Evolutionary conservation across 2,797 vertebrate genomes (phyloP).

Genomic region (Peromyscus eremicus): DNA sequence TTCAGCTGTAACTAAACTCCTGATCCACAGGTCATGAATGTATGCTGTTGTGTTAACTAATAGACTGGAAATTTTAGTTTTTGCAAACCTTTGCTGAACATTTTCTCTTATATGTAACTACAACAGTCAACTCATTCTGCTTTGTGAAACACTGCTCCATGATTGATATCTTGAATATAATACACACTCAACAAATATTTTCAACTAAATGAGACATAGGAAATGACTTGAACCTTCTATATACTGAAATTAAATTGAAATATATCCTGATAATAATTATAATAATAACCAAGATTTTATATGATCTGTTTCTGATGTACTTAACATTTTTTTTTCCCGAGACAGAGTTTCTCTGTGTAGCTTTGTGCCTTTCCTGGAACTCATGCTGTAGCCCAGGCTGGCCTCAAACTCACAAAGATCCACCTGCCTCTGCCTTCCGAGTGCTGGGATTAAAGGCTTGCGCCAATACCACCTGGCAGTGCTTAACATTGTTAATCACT

Average conservation of each 20-base stretch:
- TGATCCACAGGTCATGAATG: neutral
- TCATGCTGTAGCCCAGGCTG: too few relatives aligned
- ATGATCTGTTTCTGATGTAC: neutral
- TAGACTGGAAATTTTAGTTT: neutral
- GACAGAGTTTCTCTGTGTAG: too few relatives aligned
- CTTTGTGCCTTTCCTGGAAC: too few relatives aligned
- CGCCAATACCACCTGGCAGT: too few relatives aligned
- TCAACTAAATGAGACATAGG: neutral
- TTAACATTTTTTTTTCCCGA: neutral
- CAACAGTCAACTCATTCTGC: neutral
- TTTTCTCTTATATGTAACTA: neutral
- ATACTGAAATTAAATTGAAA: neutral
- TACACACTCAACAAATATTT: neutral
- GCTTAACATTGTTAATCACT: neutral
- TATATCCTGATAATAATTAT: neutral
- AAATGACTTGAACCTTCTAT: neutral
- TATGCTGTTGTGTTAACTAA: neutral
- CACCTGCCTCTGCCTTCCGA: too few relatives aligned
- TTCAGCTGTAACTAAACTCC: neutral
- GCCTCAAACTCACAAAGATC: too few relatives aligned
- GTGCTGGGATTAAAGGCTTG: too few relatives aligned
- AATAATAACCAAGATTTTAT: neutral
- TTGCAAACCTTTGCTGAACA: neutral
- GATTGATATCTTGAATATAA: neutral
- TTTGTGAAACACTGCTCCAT: neutral